Percentiles rank a stretch among this genome's conserved stretches.
Conservation (phyloP, 2,888 invertebrate species). For the Aelia acuminata region DNA sequence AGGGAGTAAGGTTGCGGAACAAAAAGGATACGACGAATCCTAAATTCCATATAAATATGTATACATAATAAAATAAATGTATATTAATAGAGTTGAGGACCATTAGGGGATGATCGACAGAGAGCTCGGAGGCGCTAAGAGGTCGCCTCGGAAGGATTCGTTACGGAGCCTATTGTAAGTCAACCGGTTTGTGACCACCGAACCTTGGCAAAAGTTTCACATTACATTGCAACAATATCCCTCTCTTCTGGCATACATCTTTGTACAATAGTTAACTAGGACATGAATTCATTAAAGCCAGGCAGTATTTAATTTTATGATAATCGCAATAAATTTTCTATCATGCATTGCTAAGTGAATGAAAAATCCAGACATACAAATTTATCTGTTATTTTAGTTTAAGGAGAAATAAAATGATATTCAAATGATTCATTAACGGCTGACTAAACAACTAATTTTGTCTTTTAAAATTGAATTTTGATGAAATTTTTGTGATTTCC, state of each 20-base stretch:
- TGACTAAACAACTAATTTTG: too few relatives aligned
- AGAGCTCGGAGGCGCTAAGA: neutral
- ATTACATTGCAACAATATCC: slow-evolving; percentile 24
- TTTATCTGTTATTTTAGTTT: too few relatives aligned
- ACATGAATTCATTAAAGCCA: neutral
- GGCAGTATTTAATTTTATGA: neutral
- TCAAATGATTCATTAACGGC: too few relatives aligned
- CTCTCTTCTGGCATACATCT: neutral
- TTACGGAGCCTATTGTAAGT: slow-evolving; percentile 46
- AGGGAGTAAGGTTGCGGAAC: too few relatives aligned
- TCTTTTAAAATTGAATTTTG: too few relatives aligned
- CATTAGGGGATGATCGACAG: neutral
- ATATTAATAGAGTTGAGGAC: neutral
- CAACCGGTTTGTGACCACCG: slow-evolving; percentile 1
- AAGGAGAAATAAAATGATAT: too few relatives aligned
- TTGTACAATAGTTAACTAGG: neutral
- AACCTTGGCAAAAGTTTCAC: slow-evolving; percentile 39
- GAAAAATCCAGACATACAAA: too few relatives aligned
- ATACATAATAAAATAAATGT: neutral
- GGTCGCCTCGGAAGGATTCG: neutral
- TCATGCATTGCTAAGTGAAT: neutral
- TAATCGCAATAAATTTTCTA: neutral
- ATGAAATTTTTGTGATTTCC: too few relatives aligned
- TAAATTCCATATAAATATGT: too few relatives aligned
- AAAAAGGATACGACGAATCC: too few relatives aligned